phyloP scores from a whole-genome alignment of 2,113 vertebrate species.

The Toxostoma redivivum region DNA sequence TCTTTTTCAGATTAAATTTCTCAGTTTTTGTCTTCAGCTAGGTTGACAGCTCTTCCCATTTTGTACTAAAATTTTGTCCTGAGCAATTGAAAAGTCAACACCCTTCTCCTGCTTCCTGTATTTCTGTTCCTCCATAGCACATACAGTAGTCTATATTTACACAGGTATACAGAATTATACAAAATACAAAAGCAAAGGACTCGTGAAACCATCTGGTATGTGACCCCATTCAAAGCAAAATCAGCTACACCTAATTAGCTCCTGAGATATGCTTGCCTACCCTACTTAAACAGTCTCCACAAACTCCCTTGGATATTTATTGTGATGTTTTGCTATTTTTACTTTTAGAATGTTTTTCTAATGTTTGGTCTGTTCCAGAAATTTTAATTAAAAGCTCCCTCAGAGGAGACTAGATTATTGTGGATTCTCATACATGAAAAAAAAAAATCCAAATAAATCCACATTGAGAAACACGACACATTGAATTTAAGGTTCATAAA shows the following conservation, averaged over 20 bases:
- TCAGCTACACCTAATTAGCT: conserved; percentile 31
- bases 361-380: neutral
- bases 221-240: neutral
- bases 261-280: neutral
- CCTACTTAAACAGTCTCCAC: neutral
- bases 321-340: conserved; percentile 18
- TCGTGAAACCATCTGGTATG: conserved; percentile 1
- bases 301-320: neutral
- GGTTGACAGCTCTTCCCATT: neutral
- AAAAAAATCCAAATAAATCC: neutral
- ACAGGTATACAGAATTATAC: neutral
- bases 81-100: neutral
- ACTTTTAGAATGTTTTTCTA: conserved; percentile 15
- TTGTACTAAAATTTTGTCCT: neutral
- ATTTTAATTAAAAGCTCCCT: conserved; percentile 17
- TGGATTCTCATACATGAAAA: neutral
- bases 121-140: neutral
- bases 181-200: neutral
- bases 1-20: neutral
- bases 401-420: neutral
- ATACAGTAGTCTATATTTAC: neutral
- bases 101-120: neutral
- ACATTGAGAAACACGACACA: neutral
- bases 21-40: neutral
- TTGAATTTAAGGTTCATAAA: neutral